These are phyloP conservation scores for Ophion ventricosus DNA, from an alignment of 2,888 invertebrate species.

Conservation along the genomic window DNA sequence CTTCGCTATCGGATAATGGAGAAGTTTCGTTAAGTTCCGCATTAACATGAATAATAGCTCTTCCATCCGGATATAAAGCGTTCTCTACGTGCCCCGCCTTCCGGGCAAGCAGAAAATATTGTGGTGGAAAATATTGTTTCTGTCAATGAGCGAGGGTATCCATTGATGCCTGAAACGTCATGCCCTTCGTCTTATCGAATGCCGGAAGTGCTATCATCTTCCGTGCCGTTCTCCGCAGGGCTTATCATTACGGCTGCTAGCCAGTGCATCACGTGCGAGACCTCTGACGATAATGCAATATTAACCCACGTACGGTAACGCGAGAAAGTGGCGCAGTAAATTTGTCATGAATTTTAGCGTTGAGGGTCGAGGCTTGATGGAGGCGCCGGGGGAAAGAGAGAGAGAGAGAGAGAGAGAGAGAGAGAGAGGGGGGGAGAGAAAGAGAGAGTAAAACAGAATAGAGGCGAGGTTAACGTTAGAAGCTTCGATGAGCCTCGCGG, in stretches of 20 bases:
- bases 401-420: neutral
- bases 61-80: constrained; percentile 21
- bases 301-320: constrained; percentile 36
- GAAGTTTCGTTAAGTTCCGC: constrained; percentile 32
- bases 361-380: constrained; percentile 1
- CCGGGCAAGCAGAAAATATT: neutral
- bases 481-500: constrained; percentile 59
- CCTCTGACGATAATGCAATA: constrained; percentile 14
- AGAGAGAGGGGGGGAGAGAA: neutral
- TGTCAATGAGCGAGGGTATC: too few species aligned
- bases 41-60: constrained; percentile 28
- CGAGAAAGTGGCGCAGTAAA: constrained; percentile 38
- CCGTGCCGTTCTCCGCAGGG: too few species aligned
- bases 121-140: neutral
- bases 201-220: too few species aligned
- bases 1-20: constrained; percentile 27
- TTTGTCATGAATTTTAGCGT: constrained; percentile 53
- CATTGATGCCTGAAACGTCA: too few species aligned
- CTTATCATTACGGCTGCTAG: too few species aligned
- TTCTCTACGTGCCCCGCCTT: neutral
- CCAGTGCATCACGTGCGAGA: neutral
- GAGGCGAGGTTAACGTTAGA: constrained; percentile 37
- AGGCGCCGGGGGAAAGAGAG: neutral
- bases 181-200: too few species aligned
- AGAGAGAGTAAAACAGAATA: neutral